phyloP scores from a whole-genome alignment of 2,888 invertebrate species.

The Tinea trinotella region DNA sequence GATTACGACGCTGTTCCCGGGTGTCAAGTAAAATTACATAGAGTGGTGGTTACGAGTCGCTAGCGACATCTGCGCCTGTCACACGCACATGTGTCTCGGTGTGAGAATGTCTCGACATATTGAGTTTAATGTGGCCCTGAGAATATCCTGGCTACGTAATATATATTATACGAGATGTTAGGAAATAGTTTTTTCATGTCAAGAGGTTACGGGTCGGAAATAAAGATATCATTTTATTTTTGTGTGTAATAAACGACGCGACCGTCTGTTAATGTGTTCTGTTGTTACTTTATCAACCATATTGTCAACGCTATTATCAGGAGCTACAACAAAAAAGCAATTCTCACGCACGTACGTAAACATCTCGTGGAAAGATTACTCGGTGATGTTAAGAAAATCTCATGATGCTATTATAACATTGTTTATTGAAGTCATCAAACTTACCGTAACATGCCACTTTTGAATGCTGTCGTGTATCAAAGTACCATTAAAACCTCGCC shows the following conservation, averaged over 20 bases:
- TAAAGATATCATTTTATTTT: neutral
- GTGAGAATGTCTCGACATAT: slow-evolving; percentile 2
- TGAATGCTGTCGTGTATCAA: slow-evolving; percentile 63
- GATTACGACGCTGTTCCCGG: slow-evolving; percentile 9
- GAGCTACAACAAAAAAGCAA: neutral
- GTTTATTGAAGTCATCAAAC: slow-evolving; percentile 3
- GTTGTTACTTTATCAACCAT: neutral
- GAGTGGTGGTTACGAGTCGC: slow-evolving; percentile 5
- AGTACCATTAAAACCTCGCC: slow-evolving; percentile 67
- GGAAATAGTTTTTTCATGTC: neutral
- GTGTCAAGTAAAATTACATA: slow-evolving; percentile 22
- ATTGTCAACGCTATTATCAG: neutral
- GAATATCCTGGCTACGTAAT: slow-evolving; percentile 14
- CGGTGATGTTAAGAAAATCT: neutral
- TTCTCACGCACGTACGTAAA: neutral
- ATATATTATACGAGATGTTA: slow-evolving; percentile 6
- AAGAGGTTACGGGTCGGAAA: neutral
- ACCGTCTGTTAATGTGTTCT: neutral
- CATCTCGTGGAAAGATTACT: neutral
- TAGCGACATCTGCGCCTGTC: slow-evolving; percentile 17
- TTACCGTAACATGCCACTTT: slow-evolving; percentile 41
- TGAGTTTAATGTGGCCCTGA: slow-evolving; percentile 16
- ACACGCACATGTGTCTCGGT: slow-evolving; percentile 15
- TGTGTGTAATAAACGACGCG: neutral
- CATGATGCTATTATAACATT: neutral